Evolutionary conservation across 2,888 invertebrate genomes (phyloP), one percentile per base, ranked within the genome.

Genomic region (Mylabris sibirica): DNA sequence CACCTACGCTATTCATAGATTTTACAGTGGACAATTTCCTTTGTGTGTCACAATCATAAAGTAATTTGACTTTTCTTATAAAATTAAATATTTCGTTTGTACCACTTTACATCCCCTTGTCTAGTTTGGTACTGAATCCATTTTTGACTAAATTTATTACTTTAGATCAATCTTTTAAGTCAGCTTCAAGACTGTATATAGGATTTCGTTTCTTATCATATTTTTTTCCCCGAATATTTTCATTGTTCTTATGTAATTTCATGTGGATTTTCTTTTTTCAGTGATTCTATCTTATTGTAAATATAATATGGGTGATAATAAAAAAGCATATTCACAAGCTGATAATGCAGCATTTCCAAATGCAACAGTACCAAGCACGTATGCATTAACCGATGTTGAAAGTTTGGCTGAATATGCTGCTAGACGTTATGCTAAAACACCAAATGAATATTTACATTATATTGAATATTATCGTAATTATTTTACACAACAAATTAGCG

Each of bases 371-470:
- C 84, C 85, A 14, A 84, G 84, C 64, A 85, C 85, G 53, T 89
- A 89, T 73, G 89, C 90, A 0, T 79, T 92, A 76, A 89, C 89
- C 11, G 92, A 93, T 80, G 91, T 93, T 9, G 90, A 92, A 2
- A 89, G 90, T 74, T 85, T 93, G 72, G 93, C 93, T 0, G 92
- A 93, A 78, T 93, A 93, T 79, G 92, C 92, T 78, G 92, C 93
- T 8, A 88, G 90, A 65, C 80, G 93, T 76, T 93, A 93, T 80
- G 93, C 93, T 0, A 91, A 90, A 75, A 91, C 89, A 60, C 87
- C 91, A 0, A 88, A 88, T 5, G 93, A 93, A 81, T 91, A 92
- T 74, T 88, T 90, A 14, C 89, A 91, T 66, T 93, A 91, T 79
- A 85, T 91, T 22, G 89, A 90, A 79, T 93, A 92, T 83, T 91